phyloP scores from a whole-genome alignment of 2,888 invertebrate species.

The Encarsia formosa region DNA sequence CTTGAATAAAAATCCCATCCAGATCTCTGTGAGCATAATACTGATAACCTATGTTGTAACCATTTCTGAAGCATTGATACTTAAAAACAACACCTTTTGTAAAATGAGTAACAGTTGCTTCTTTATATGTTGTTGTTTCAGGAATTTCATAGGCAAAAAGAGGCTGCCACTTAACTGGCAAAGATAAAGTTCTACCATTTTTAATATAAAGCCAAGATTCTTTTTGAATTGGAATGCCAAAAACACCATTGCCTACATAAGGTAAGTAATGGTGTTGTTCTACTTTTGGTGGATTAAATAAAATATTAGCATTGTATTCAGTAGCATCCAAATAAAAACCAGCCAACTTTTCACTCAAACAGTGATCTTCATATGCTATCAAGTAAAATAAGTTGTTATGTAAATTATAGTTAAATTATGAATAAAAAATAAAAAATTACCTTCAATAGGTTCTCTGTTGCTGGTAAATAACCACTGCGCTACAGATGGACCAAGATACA shows the following conservation, averaged over 20 bases:
- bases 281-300: constrained; percentile 57
- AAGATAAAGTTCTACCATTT: constrained; percentile 62
- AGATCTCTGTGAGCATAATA: constrained; percentile 78
- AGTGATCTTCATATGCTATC: constrained; percentile 56
- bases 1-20: constrained; percentile 76
- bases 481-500: constrained; percentile 65
- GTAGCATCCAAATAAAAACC: constrained; percentile 59
- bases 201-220: constrained; percentile 67
- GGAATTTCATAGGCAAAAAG: constrained; percentile 55
- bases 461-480: constrained; percentile 60
- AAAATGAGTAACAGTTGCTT: constrained; percentile 69
- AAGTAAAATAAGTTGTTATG: constrained; percentile 37
- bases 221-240: constrained; percentile 63
- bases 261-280: constrained; percentile 64
- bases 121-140: constrained; percentile 57
- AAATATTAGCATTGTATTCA: constrained; percentile 67
- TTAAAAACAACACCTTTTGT: constrained; percentile 62
- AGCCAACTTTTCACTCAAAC: constrained; percentile 64
- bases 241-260: constrained; percentile 71
- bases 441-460: constrained; percentile 51
- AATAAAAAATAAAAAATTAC: constrained; percentile 32
- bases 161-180: constrained; percentile 67
- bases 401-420: neutral
- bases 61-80: constrained; percentile 65
- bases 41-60: constrained; percentile 61